phyloP scores from a whole-genome alignment of 2,888 invertebrate genomes.

The Eupithecia vulgata region DNA sequence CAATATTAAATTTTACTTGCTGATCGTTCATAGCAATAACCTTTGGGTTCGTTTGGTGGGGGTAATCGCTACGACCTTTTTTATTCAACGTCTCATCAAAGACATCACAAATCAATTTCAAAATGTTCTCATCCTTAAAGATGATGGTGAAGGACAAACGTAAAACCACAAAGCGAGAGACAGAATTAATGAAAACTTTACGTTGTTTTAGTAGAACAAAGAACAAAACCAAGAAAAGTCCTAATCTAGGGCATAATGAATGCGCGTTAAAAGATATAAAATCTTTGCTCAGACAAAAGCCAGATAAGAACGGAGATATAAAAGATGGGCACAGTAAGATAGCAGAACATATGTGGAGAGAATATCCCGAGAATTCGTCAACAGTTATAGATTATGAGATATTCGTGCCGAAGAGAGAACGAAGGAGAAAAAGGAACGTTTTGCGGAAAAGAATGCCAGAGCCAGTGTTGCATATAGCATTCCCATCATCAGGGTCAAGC shows the following conservation, averaged over 20 bases:
- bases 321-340: neutral
- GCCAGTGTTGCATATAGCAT: neutral
- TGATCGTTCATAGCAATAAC: too few species aligned
- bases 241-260: neutral
- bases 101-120: neutral
- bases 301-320: neutral
- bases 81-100: neutral
- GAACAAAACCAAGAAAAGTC: neutral
- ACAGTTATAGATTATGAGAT: neutral
- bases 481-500: neutral
- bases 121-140: neutral
- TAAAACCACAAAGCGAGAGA: constrained; percentile 2
- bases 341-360: neutral
- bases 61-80: neutral
- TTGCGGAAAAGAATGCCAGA: neutral
- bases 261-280: neutral
- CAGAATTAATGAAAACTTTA: neutral
- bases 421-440: neutral
- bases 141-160: neutral
- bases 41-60: neutral
- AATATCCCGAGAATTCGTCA: neutral
- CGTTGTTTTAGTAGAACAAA: neutral
- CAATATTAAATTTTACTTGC: too few species aligned
- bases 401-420: neutral
- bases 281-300: neutral